phyloP scores from a whole-genome alignment of 2,888 invertebrate species.

The Carterocephalus palaemon region DNA sequence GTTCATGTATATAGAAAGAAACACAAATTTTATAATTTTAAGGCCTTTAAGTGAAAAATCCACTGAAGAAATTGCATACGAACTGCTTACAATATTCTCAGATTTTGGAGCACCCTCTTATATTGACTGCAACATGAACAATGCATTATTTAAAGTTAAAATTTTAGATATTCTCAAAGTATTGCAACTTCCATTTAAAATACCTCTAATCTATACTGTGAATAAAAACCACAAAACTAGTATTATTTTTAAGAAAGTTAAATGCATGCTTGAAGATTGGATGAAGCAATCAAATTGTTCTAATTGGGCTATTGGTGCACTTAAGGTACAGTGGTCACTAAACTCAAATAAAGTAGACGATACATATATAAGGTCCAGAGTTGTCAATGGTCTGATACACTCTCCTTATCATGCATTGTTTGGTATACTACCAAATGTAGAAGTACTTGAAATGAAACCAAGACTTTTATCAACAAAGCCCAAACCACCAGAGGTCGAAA shows the following conservation, averaged over 20 bases:
- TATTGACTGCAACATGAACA: neutral
- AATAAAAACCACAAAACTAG: neutral
- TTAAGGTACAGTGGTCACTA: neutral
- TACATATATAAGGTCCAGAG: neutral
- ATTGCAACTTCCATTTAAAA: neutral
- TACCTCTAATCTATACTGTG: neutral
- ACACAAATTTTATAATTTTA: neutral
- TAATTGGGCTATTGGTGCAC: neutral
- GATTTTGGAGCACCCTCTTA: neutral
- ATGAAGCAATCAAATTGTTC: neutral
- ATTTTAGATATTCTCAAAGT: neutral
- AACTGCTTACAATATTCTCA: neutral
- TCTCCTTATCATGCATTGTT: slow-evolving; percentile 2
- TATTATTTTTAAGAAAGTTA: neutral
- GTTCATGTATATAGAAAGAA: slow-evolving; percentile 1
- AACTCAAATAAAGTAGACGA: neutral
- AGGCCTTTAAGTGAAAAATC: neutral
- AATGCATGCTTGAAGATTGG: neutral
- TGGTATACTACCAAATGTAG: neutral
- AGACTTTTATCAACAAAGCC: no score
- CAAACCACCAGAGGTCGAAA: no score
- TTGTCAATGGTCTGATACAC: neutral
- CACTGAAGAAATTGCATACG: neutral
- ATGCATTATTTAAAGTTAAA: neutral
- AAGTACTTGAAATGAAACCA: neutral